These are phyloP conservation scores for Anseranas semipalmata DNA, from an alignment of 2,113 vertebrate genomes.

Conservation along the genomic window DNA sequence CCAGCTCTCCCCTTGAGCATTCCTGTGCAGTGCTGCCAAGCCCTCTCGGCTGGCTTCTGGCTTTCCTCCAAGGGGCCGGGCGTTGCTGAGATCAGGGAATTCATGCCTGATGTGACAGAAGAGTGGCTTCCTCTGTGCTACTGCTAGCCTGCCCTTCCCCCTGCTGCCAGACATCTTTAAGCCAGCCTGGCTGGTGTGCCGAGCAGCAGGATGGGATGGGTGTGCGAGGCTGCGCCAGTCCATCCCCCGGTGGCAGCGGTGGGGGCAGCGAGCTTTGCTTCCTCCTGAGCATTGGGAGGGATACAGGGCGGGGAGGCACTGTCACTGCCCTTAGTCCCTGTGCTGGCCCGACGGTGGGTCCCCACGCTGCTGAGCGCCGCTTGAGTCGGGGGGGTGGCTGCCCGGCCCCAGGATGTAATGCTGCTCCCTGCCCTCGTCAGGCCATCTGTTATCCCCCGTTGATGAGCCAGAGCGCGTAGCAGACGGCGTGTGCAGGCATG, in stretches of 20 bases:
- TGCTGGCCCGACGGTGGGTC: neutral
- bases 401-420: neutral
- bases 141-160: neutral
- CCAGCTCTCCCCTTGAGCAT: neutral
- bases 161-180: neutral
- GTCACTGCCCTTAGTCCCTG: neutral
- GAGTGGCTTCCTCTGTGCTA: neutral
- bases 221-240: accelerated
- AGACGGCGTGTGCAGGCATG: accelerated
- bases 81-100: accelerated
- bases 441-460: neutral
- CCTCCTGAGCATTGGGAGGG: accelerated
- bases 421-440: accelerated
- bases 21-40: accelerated
- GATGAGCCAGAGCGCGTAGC: neutral
- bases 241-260: accelerated
- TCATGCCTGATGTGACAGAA: neutral
- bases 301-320: neutral
- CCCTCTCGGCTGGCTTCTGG: neutral
- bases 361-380: neutral
- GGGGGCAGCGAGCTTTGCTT: neutral
- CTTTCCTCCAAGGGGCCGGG: neutral
- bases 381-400: neutral
- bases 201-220: neutral
- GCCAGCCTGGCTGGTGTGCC: neutral